Percentiles rank a stretch among this genome's conserved stretches.
Conservation (phyloP, 2,797 vertebrate genomes). For the Silurus aristotelis region DNA sequence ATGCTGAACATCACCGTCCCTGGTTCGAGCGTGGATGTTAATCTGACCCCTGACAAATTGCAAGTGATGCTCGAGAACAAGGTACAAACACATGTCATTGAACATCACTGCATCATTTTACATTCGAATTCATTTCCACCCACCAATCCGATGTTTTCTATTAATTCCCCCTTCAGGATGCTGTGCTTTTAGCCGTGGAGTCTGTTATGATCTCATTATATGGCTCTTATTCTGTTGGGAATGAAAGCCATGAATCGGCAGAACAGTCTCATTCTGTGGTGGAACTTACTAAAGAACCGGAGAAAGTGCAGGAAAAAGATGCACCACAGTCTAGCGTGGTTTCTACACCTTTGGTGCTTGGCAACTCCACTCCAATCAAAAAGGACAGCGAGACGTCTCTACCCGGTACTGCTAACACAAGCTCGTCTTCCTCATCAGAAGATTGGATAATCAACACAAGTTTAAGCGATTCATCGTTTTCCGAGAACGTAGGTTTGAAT, state of each 20-base stretch:
- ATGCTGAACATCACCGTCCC: conserved; percentile 85
- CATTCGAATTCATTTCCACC: background rate
- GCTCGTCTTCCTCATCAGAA: conserved; percentile 74
- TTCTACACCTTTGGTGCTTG: background rate
- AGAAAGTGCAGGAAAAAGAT: conserved; percentile 32
- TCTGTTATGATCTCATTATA: conserved; percentile 86
- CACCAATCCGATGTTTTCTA: background rate
- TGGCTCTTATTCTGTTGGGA: conserved; percentile 69
- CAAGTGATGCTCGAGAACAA: conserved; percentile 92
- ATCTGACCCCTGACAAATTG: conserved; percentile 93
- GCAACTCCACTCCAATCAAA: conserved; percentile 22
- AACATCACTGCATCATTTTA: background rate
- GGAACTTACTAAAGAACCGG: background rate
- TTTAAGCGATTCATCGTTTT: conserved; percentile 57
- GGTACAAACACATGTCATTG: conserved; percentile 65
- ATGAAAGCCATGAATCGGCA: conserved; percentile 26
- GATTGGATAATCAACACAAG: conserved; percentile 70
- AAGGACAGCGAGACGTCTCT: conserved; percentile 39
- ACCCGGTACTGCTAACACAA: conserved; percentile 64
- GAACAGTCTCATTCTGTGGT: background rate
- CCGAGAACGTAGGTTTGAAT: conserved; percentile 52
- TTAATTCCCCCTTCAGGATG: conserved; percentile 74
- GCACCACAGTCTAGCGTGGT: conserved; percentile 41
- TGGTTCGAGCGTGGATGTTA: conserved; percentile 85
- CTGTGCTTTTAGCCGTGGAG: conserved; percentile 84